Percentiles rank a stretch among this genome's conserved stretches.
Conservation (phyloP, 2,888 invertebrate species). For the Melieria picta region DNA sequence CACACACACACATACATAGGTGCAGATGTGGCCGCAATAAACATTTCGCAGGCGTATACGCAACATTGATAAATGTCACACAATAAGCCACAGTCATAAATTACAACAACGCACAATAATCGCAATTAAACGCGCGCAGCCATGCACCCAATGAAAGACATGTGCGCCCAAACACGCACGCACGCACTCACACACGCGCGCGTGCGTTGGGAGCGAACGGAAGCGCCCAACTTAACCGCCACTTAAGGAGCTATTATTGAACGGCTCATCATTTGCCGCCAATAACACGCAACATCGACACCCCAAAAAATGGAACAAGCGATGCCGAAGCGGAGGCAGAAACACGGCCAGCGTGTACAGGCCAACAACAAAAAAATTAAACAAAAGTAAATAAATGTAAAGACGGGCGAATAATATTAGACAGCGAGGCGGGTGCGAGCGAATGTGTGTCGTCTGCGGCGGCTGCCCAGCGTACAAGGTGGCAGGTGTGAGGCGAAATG, state of each 20-base stretch:
- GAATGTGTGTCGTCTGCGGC: not conserved
- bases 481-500: not conserved
- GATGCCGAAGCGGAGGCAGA: not conserved
- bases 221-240: not conserved
- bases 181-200: not conserved
- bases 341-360: not conserved
- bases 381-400: not conserved
- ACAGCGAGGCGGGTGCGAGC: not conserved
- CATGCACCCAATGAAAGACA: not conserved
- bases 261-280: not conserved
- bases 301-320: not conserved
- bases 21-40: not conserved
- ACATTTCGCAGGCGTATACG: constrained; percentile 11
- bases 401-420: not conserved
- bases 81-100: constrained; percentile 19
- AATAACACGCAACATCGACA: constrained; percentile 16
- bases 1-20: not conserved
- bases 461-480: not conserved
- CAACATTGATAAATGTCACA: constrained; percentile 22
- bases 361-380: not conserved
- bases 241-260: constrained; percentile 7
- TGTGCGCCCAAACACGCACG: not conserved
- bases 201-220: not conserved
- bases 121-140: not conserved
- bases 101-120: constrained; percentile 11